phyloP scores from a whole-genome alignment of 2,888 invertebrate genomes.

The Rotaria magnacalcarata region DNA sequence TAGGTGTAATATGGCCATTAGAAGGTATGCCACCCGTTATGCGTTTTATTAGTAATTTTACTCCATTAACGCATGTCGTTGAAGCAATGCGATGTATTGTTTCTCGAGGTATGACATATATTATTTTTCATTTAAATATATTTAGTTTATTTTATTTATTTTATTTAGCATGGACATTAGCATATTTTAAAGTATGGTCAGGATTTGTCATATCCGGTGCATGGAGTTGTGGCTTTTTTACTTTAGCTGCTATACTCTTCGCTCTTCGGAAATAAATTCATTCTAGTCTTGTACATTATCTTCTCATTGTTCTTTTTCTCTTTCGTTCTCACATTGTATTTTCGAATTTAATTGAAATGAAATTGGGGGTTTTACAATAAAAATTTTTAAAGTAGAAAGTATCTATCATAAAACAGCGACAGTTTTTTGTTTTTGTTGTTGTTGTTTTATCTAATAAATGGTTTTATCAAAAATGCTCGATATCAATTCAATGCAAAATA shows the following conservation, averaged over 20 bases:
- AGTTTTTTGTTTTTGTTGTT: too few relatives aligned
- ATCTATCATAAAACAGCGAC: too few relatives aligned
- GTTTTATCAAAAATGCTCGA: too few relatives aligned
- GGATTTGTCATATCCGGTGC: slow-evolving; percentile 39
- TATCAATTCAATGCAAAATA: too few relatives aligned
- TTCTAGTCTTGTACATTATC: too few relatives aligned
- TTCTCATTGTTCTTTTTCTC: too few relatives aligned
- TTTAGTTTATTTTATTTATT: too few relatives aligned
- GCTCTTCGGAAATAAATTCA: not conserved
- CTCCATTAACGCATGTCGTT: slow-evolving; percentile 77
- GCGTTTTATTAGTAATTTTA: slow-evolving; percentile 68
- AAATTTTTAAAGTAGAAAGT: too few relatives aligned
- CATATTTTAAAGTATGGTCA: slow-evolving; percentile 41
- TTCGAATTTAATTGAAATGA: too few relatives aligned
- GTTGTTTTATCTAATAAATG: too few relatives aligned
- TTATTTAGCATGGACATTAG: slow-evolving; percentile 40
- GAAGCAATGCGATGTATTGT: slow-evolving; percentile 70
- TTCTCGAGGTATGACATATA: slow-evolving; percentile 34
- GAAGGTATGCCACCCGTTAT: slow-evolving; percentile 85
- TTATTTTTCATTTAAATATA: not conserved
- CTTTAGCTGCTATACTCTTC: slow-evolving; percentile 41
- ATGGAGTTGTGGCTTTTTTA: slow-evolving; percentile 44
- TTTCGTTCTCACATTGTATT: too few relatives aligned
- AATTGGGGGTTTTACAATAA: too few relatives aligned
- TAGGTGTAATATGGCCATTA: slow-evolving; percentile 90